Base-by-base conservation (phyloP, 2,797 vertebrate genomes). In the Psittacula echo region DNA sequence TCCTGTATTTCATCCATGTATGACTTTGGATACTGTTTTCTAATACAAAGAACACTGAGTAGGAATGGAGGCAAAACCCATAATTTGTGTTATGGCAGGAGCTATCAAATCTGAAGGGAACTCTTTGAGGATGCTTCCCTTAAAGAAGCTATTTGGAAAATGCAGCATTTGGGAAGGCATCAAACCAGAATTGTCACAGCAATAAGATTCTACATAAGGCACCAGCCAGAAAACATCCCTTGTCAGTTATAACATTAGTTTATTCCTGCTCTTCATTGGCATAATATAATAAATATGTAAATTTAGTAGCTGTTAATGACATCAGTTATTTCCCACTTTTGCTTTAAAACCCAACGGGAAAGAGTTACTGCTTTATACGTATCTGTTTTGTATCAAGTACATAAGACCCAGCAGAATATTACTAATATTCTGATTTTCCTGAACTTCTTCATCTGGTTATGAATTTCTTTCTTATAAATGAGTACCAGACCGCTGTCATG, bases 261-360 rank as follows among this genome's bases (percentile, higher is more conserved):
- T 96, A 87, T 89, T 95, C 78, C 75, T 95, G 37, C 45, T 94
- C 68, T 83, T 94, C 88, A 87, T 3, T 94, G 84, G 72, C 58
- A 72, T 87, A 85, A 90, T 87, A 90, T 64, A 96, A 92, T 94
- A 93, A 92, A 93, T 82, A 97, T 71, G 81, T 77, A 92, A 90
- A 94, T 95, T 60, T 56, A 90, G 71, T 42, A 72, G 85, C 77
- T 91, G 85, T 72, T 92, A 94, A 92, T 87, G 84, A 85, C 34
- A 89, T 34, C 56, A 66, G 58, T 89, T 95, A 95, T 90, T 93
- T 93, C 75, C 78, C 65, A 68, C 48, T 85, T 95, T 75, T 83
- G 65, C 68, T 93, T 94, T 95, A 93, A 96, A 87, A 92, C 22
- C 61, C 78, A 71, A 1, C 3, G 14, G 83, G 58, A 93, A 94